Evolutionary conservation across 2,113 vertebrate genomes (phyloP).

Genomic region (Lynx canadensis): DNA sequence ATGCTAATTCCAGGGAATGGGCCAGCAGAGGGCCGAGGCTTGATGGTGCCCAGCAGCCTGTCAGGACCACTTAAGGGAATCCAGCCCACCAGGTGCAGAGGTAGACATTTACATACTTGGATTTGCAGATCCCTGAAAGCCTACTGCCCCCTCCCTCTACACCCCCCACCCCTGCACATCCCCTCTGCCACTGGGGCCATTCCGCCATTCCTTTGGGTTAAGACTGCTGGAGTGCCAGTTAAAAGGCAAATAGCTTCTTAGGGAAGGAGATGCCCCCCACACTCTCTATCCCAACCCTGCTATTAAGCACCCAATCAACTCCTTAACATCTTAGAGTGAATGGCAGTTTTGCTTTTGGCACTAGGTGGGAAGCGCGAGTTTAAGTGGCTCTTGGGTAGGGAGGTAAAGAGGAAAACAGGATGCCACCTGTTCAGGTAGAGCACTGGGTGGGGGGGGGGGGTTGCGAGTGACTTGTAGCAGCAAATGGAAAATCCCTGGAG

Average conservation of each 20-base stretch:
- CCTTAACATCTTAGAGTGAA: not conserved
- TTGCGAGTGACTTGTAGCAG: not conserved
- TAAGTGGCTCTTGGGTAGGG: not conserved
- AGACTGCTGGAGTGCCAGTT: not conserved
- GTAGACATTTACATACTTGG: not conserved
- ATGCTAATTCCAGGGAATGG: slow-evolving; percentile 48
- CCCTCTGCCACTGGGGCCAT: not conserved
- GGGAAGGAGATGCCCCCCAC: not conserved
- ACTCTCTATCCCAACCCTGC: too few species aligned
- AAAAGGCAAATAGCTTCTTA: slow-evolving; percentile 15
- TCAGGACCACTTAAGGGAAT: slow-evolving; percentile 32
- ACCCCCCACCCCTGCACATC: not conserved
- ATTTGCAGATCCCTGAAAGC: slow-evolving; percentile 42
- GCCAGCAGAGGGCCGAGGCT: not conserved
- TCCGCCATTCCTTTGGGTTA: not conserved
- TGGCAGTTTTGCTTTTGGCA: slow-evolving; percentile 41
- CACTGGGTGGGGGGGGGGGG: not conserved
- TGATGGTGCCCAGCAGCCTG: slow-evolving; percentile 27
- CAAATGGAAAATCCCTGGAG: not conserved
- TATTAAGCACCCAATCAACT: not conserved
- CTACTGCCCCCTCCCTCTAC: not conserved
- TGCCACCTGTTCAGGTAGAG: not conserved
- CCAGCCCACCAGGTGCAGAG: not conserved
- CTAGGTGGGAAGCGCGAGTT: not conserved
- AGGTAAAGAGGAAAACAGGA: not conserved